Percentiles rank a stretch among this genome's conserved stretches.
Conservation (phyloP, 1,140 invertebrate genomes). For the Caenorhabditis latens region DNA sequence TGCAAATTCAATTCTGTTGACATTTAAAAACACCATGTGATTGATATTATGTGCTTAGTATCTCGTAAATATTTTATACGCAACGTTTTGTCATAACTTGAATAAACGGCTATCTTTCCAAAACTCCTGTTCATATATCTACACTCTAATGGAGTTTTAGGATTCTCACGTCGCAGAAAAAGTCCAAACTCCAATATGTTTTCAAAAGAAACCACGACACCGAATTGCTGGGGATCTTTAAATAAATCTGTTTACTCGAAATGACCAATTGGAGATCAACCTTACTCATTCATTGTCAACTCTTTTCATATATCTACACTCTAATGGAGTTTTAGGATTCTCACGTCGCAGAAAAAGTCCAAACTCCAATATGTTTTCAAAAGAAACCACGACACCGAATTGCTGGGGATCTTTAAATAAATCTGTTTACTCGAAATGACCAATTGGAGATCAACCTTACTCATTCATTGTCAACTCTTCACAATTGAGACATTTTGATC, state of each 20-base stretch:
- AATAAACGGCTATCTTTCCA: no score
- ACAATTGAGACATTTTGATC: constrained; percentile 17
- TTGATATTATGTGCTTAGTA: no score
- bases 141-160: no score
- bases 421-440: not conserved
- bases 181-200: not conserved
- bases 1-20: not conserved
- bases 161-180: no score
- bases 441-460: constrained; percentile 14
- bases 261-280: constrained; percentile 18
- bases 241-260: not conserved
- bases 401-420: not conserved
- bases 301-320: no score
- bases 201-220: not conserved
- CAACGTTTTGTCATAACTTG: no score
- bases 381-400: not conserved
- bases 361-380: not conserved
- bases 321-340: no score
- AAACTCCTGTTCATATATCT: no score
- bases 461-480: constrained; percentile 4
- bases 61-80: no score
- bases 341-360: not conserved
- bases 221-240: not conserved
- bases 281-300: not conserved
- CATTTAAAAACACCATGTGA: no score